These are phyloP conservation scores for Smittia sp. DNA, from an alignment of 2,888 invertebrate species.

Conservation along the genomic window DNA sequence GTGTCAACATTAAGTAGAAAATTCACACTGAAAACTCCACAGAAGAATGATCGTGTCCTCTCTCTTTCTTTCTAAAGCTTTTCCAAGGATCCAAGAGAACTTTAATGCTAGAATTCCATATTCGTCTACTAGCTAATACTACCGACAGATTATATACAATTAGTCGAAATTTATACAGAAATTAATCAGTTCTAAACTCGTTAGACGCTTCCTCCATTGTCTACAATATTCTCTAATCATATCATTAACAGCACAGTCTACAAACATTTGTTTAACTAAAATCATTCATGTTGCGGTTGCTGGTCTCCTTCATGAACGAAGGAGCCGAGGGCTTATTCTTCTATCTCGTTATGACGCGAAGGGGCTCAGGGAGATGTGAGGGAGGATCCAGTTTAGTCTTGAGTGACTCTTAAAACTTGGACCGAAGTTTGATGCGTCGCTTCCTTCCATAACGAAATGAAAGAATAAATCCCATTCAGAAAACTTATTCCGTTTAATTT, in stretches of 20 bases:
- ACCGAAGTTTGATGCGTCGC: no score
- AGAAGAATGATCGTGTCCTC: neutral
- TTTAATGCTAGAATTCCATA: slow-evolving; percentile 1
- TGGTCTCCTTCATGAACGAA: no score
- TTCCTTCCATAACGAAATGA: no score
- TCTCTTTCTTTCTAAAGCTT: slow-evolving; percentile 29
- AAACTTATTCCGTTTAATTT: no score
- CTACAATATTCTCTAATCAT: no score
- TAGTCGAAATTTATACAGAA: neutral
- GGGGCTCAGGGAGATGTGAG: no score
- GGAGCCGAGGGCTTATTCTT: no score
- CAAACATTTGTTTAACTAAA: neutral
- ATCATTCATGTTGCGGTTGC: no score
- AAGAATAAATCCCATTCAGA: no score
- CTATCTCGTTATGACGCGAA: no score
- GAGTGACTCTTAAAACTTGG: no score
- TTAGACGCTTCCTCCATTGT: neutral
- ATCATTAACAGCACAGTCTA: slow-evolving; percentile 12
- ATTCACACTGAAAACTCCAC: neutral
- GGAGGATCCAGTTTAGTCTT: no score
- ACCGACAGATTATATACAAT: neutral
- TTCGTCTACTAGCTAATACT: slow-evolving; percentile 3
- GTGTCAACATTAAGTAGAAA: neutral
- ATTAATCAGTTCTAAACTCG: neutral
- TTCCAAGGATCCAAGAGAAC: neutral